Evolutionary conservation across 2,888 invertebrate species (phyloP).

Genomic region (Agriopis marginaria): DNA sequence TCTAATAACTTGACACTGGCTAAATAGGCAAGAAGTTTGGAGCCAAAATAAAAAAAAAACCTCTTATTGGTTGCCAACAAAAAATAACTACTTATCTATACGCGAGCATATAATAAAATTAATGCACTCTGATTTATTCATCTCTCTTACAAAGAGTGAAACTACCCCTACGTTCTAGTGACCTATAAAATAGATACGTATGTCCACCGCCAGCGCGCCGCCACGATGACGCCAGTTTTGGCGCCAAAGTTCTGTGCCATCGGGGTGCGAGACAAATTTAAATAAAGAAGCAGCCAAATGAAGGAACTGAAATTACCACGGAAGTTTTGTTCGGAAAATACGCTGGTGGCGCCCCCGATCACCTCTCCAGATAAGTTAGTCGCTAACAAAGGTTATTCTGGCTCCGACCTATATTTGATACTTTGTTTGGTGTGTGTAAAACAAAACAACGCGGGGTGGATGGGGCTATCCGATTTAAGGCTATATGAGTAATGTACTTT

Average conservation of each 20-base stretch:
- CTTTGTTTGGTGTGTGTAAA: constrained; percentile 24
- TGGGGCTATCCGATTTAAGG: background rate
- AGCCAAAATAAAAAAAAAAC: too few relatives aligned
- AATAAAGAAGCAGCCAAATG: background rate
- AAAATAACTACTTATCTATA: too few relatives aligned
- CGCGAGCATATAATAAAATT: background rate
- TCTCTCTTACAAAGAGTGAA: background rate
- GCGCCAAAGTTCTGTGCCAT: constrained; percentile 72
- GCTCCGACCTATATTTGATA: constrained; percentile 64
- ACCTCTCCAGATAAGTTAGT: background rate
- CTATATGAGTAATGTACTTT: constrained; percentile 5
- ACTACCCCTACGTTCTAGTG: constrained; percentile 40
- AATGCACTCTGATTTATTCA: background rate
- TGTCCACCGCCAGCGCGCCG: constrained; percentile 62
- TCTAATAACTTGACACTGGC: too few relatives aligned
- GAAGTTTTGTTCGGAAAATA: background rate
- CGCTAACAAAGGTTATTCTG: constrained; percentile 56
- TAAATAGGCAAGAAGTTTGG: background rate
- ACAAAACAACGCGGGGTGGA: constrained; percentile 20
- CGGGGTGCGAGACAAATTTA: constrained; percentile 60
- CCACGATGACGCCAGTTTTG: constrained; percentile 74
- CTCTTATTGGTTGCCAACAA: too few relatives aligned
- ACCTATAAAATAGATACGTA: constrained; percentile 55
- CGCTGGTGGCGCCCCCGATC: background rate
- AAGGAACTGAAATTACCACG: background rate